These are phyloP conservation scores for Anas platyrhynchos DNA, from an alignment of 2,113 vertebrate genomes.

Conservation along the genomic window DNA sequence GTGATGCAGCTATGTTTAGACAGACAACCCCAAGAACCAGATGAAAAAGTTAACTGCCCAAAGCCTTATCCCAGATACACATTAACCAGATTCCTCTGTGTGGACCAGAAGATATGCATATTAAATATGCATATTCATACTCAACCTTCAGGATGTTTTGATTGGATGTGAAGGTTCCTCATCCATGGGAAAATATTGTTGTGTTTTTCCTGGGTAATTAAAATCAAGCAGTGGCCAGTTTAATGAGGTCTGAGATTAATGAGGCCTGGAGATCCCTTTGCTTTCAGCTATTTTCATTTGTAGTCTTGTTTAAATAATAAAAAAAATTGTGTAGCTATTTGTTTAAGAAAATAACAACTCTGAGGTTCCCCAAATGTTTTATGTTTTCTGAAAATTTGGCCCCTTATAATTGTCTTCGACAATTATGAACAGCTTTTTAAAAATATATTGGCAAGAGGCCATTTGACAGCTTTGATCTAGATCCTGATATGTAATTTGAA, in stretches of 20 bases:
- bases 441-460: constrained; percentile 15
- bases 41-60: background rate
- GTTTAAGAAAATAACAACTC: background rate
- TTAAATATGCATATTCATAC: background rate
- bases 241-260: background rate
- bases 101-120: background rate
- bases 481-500: constrained; percentile 34
- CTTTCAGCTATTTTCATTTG: background rate
- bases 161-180: background rate
- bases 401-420: background rate
- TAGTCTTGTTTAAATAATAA: background rate
- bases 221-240: constrained; percentile 34
- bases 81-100: background rate
- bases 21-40: background rate
- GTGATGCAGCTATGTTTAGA: background rate
- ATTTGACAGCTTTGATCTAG: constrained; percentile 32
- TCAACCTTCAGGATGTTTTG: background rate
- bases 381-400: constrained; percentile 1
- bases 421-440: background rate
- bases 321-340: background rate
- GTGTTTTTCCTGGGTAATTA: constrained; percentile 17
- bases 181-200: constrained; percentile 11
- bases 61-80: background rate
- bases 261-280: background rate
- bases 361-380: background rate